These are phyloP conservation scores for Coecobrya sp. DNA, from an alignment of 2,888 invertebrate genomes.

Conservation along the genomic window DNA sequence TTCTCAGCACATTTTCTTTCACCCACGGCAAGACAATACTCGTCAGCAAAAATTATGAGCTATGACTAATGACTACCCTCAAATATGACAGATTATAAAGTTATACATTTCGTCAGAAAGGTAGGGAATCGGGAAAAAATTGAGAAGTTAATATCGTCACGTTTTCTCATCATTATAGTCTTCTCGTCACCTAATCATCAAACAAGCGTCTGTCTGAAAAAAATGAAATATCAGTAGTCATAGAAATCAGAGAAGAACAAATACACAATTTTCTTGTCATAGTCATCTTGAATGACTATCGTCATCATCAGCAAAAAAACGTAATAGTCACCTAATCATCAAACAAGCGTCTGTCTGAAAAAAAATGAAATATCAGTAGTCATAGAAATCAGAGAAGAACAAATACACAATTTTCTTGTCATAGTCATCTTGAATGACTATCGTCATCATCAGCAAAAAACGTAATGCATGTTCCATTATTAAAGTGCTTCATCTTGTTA, in stretches of 20 bases:
- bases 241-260: background rate
- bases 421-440: background rate
- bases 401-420: background rate
- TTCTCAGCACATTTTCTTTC: background rate
- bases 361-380: too few species aligned
- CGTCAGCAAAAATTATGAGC: background rate
- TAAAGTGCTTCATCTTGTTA: background rate
- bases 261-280: background rate
- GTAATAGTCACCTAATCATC: background rate
- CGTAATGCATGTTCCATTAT: constrained; percentile 1
- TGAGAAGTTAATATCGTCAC: background rate
- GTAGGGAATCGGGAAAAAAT: background rate
- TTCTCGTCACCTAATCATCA: background rate
- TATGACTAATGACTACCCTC: background rate
- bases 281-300: background rate
- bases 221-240: too few species aligned
- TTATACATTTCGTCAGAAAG: background rate
- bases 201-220: too few species aligned
- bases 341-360: too few species aligned
- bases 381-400: background rate
- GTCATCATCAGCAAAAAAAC: background rate
- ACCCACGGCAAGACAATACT: background rate
- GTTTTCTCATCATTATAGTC: constrained; percentile 5
- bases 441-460: background rate
- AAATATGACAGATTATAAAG: background rate